Conservation (phyloP, 2,113 vertebrate species). For the Chloropsis cyanopogon region DNA sequence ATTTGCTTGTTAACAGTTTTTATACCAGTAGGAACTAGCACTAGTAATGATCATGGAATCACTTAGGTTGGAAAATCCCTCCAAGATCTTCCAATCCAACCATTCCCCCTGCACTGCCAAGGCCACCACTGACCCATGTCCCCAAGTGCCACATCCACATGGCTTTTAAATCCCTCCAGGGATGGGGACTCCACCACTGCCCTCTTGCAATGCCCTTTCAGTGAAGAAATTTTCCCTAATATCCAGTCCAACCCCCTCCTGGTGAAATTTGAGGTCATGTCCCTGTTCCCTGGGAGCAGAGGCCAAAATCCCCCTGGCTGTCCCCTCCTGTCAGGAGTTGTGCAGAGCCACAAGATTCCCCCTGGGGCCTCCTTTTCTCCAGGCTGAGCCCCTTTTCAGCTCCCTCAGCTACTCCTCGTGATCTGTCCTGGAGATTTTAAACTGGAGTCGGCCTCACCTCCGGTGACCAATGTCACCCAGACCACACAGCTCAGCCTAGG, state of each 20-base stretch:
- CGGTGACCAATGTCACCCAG: background rate
- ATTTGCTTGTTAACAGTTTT: background rate
- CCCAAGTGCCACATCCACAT: background rate
- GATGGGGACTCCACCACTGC: background rate
- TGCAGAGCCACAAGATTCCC: background rate
- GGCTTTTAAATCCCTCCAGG: background rate
- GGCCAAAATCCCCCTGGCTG: accelerated
- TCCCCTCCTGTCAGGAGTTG: background rate
- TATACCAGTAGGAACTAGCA: background rate
- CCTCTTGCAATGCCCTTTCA: accelerated
- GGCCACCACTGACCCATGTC: background rate
- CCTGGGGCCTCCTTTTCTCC: background rate
- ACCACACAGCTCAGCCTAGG: background rate
- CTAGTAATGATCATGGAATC: background rate
- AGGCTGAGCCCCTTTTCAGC: background rate
- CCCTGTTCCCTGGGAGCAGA: background rate
- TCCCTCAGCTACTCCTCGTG: background rate
- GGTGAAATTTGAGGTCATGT: background rate
- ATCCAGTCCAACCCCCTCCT: background rate
- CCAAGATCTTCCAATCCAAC: background rate
- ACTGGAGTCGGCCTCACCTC: background rate
- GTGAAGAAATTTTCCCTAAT: background rate
- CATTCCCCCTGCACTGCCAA: background rate
- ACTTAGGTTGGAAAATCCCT: background rate
- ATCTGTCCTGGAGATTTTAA: background rate